Base-by-base conservation (phyloP, 2,888 invertebrate species). In the Drosophila sordidula region DNA sequence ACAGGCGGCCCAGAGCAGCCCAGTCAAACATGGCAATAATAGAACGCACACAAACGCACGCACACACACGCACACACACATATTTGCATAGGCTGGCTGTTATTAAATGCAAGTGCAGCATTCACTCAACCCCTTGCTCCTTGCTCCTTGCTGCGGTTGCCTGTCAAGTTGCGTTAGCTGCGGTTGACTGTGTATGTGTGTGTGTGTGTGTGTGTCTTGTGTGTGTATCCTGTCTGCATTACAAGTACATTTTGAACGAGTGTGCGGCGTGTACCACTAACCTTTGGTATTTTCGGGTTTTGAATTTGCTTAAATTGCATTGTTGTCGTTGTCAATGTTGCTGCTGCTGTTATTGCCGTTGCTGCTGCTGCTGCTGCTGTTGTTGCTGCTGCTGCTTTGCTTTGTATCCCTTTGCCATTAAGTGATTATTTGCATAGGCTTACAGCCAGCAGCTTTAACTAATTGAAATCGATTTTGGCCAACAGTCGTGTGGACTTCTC, bases 241-340 rank as follows among this genome's bases (percentile, higher is more conserved):
- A 75, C 80, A 80, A 65, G 72, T 70, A 78, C 68, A 78, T 69
- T 69, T 58, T 47, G 50, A 58, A 75, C 78, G 70, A 64, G 62
- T 64, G 65, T 62, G 85, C 64, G 46, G 62, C 66, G 54, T 84
- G 85, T 75, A 42, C 70, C 64, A 84, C 80, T 81, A 81, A 81
- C 85, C 81, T 75, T 73, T 84, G 72, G 78, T 65, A 81, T 73
- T 81, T 81, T 81, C 39, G 73, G 85, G 69, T 71, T 73, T 84
- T 78, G 78, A 75, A 85, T 84, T 84, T 81, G 81, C 75, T 81
- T 84, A 75, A 81, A 84, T 81, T 81, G 75, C 81, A 78, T 81
- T 84, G 81, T 68, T 77, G 76, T 79, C 55, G 63, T 44, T 77
- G 80, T 77, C 46, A 64, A 59, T 71, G 69, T 63, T 58, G 65